Conservation (phyloP, 2,888 invertebrate genomes). For the Andricus curvator region DNA sequence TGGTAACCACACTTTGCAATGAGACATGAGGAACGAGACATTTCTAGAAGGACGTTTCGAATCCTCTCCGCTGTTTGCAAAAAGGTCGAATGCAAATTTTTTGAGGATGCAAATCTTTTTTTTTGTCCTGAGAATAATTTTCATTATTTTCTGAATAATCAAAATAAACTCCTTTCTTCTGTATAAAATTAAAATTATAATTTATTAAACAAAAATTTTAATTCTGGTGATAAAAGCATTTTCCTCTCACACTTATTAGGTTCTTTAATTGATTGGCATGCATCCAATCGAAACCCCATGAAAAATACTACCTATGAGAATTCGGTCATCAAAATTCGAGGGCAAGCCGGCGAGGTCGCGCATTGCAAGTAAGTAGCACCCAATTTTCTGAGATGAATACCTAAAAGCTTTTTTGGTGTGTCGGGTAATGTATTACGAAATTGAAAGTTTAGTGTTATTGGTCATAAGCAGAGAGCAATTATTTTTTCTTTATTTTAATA, state of each 20-base stretch:
- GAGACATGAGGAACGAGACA: not conserved
- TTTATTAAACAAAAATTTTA: not conserved
- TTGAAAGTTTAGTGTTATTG: not conserved
- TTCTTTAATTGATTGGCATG: not conserved
- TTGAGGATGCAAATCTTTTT: not conserved
- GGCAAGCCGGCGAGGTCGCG: not conserved
- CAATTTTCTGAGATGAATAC: conserved; percentile 11
- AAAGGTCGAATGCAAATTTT: not conserved
- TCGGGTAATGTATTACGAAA: not conserved
- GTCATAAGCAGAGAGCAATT: not conserved
- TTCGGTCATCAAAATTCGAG: conserved; percentile 1
- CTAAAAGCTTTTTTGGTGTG: not conserved
- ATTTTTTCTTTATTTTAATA: not conserved
- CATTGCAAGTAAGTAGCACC: not conserved
- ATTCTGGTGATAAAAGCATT: not conserved
- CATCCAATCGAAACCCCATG: not conserved
- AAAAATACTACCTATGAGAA: not conserved
- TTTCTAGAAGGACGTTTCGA: not conserved
- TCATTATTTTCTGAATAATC: not conserved
- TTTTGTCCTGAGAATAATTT: not conserved
- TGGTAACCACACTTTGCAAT: not conserved
- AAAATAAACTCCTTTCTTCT: not conserved
- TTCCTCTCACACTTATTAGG: not conserved
- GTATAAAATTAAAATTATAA: not conserved
- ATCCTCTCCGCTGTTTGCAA: not conserved